phyloP scores from a whole-genome alignment of 2,113 vertebrate genomes.

The Brachionichthys hirsutus region DNA sequence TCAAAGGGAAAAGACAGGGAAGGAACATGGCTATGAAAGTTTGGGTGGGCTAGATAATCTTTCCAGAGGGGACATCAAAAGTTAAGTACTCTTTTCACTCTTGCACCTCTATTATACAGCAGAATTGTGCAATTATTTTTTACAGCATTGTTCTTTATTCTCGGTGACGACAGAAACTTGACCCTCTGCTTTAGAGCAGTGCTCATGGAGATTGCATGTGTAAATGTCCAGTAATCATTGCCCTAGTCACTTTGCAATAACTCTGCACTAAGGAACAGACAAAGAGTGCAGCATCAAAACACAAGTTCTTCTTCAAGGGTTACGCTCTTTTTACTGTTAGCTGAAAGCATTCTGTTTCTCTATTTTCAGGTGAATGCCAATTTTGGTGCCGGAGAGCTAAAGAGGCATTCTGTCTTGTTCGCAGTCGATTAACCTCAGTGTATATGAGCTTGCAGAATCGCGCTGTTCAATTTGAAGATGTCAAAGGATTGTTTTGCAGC shows the following conservation, averaged over 20 bases:
- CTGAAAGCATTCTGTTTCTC: slow-evolving; percentile 58
- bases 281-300: slow-evolving; percentile 48
- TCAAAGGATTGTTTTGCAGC: slow-evolving; percentile 21
- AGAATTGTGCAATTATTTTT: slow-evolving; percentile 35
- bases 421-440: slow-evolving; percentile 17
- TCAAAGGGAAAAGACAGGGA: slow-evolving; percentile 11
- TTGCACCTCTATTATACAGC: slow-evolving; percentile 15
- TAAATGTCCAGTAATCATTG: slow-evolving; percentile 30
- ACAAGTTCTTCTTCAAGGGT: slow-evolving; percentile 46
- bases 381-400: slow-evolving; percentile 30
- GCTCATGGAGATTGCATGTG: slow-evolving; percentile 59
- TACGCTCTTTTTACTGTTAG: slow-evolving; percentile 61
- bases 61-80: slow-evolving; percentile 16
- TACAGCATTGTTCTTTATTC: slow-evolving; percentile 21
- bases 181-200: slow-evolving; percentile 62
- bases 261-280: slow-evolving; percentile 42
- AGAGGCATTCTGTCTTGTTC: slow-evolving; percentile 25
- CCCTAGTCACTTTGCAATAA: slow-evolving; percentile 66
- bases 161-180: slow-evolving; percentile 17
- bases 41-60: slow-evolving; percentile 7
- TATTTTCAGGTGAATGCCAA: slow-evolving; percentile 22
- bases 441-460: slow-evolving; percentile 1
- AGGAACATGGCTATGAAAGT: slow-evolving; percentile 5
- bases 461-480: slow-evolving; percentile 17
- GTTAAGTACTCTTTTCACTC: slow-evolving; percentile 34